Base-by-base conservation (phyloP, 2,797 vertebrate species). In the Melanotaenia pygmaea region DNA sequence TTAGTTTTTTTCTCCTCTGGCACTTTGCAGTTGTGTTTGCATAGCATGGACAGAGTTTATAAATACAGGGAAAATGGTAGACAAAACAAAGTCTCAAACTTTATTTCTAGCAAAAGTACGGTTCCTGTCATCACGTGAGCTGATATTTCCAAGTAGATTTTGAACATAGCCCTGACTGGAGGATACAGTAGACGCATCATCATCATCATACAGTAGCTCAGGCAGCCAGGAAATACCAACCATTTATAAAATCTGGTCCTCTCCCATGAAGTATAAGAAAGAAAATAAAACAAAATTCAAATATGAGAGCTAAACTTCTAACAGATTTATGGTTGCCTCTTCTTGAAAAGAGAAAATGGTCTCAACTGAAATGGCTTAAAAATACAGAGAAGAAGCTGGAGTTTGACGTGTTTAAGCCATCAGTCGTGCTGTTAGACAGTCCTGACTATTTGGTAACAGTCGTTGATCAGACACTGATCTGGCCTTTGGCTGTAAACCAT, bases 41-140 rank as follows among this genome's bases (percentile, higher is more conserved):
- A 80, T 79, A 89, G 74, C 70, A 74, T 74, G 68, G 86, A 88
- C 75, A 70, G 79, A 67, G 59, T 90, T 82, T 87, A 86, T 78
- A 90, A 90, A 90, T 82, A 86, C 56, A 64, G 71, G 61, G 64
- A 80, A 76, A 80, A 87, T 28, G 28, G 75, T 79, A 91, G 88
- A 91, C 88, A 79, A 91, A 88, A 89, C 84, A 85, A 83, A 83
- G 79, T 88, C 87, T 84, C 59, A 88, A 79, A 75, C 76, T 93
- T 94, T 93, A 93, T 93, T 93, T 91, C 85, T 91, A 85, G 70
- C 35, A 87, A 92, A 91, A 92, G 89, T 76, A 87, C 40, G 1
- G 40, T 61, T 72, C 51, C 59, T 74, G 67, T 82, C 82, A 78
- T 80, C 64, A 30, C 63, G 74, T 59, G 76, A 77, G 74, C 74